A percentile compares a stretch with the other conserved stretches of the same genome.
Evolutionary conservation across 1,140 invertebrate genomes (phyloP).

Genomic region (Cydia amplana): DNA sequence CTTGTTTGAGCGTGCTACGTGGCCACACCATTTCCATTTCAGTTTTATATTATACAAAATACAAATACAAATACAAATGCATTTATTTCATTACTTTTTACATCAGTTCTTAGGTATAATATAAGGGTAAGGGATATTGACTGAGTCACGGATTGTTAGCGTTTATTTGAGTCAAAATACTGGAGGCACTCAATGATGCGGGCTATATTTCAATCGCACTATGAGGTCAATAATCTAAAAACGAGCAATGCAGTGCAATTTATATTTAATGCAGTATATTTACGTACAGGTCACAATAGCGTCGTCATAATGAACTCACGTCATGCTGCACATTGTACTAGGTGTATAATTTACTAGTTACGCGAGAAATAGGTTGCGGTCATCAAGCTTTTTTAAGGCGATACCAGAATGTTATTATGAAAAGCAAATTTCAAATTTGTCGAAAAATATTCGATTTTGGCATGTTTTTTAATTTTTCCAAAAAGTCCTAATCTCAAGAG

Average conservation of each 20-base stretch:
- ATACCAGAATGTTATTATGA: neutral
- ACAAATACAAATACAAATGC: too few species aligned
- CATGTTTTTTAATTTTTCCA: too few species aligned
- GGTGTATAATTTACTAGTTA: conserved; percentile 20
- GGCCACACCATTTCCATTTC: too few species aligned
- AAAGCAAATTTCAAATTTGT: too few species aligned
- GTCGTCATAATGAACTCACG: conserved; percentile 5
- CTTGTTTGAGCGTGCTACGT: too few species aligned
- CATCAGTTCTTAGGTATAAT: too few species aligned
- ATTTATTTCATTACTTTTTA: too few species aligned
- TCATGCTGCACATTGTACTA: conserved; percentile 13
- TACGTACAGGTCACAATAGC: neutral
- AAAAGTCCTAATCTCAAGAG: too few species aligned
- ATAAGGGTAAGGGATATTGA: too few species aligned
- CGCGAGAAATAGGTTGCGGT: neutral
- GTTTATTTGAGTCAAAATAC: neutral
- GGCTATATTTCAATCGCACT: neutral
- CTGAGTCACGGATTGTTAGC: neutral
- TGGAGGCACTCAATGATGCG: neutral
- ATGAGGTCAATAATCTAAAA: conserved; percentile 25
- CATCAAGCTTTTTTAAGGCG: neutral
- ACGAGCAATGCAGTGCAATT: conserved; percentile 14
- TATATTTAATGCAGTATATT: conserved; percentile 8
- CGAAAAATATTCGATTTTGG: too few species aligned
- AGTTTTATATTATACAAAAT: too few species aligned